Percentiles rank a stretch among this genome's conserved stretches.
phyloP scores from a whole-genome alignment of 1,140 invertebrate genomes.

The Parapsyche elsis region DNA sequence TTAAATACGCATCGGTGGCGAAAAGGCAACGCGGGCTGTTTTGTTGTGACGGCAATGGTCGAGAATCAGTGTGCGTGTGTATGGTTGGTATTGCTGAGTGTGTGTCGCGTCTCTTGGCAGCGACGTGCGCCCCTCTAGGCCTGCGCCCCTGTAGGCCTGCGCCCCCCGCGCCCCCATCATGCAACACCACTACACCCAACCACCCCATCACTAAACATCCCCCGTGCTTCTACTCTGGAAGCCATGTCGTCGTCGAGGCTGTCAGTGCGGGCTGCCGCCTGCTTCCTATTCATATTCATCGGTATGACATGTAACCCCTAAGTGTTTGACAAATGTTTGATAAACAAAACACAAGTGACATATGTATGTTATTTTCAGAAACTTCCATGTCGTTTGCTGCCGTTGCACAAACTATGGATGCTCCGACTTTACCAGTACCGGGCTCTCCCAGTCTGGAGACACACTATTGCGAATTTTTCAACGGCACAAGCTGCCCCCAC shows the following conservation, averaged over 20 bases:
- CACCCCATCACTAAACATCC: background rate
- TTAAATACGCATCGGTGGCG: background rate
- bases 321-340: background rate
- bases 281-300: background rate
- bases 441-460: constrained; percentile 4
- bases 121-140: background rate
- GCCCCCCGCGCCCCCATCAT: background rate
- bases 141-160: background rate
- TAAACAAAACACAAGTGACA: background rate
- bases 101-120: background rate
- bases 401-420: constrained; percentile 40
- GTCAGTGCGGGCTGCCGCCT: background rate
- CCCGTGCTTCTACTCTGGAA: no score
- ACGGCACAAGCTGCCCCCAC: constrained; percentile 41
- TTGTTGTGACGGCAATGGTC: constrained; percentile 14
- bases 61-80: background rate
- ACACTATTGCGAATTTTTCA: constrained; percentile 52
- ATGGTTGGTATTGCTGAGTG: background rate
- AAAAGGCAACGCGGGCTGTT: background rate
- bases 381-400: constrained; percentile 29
- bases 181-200: background rate
- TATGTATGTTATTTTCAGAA: no score
- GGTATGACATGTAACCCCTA: background rate
- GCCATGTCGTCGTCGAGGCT: background rate
- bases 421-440: background rate